Percentiles rank a stretch among this genome's conserved stretches.
These are phyloP conservation scores for Elgaria multicarinata DNA, from an alignment of 2,113 vertebrate genomes.

Conservation along the genomic window DNA sequence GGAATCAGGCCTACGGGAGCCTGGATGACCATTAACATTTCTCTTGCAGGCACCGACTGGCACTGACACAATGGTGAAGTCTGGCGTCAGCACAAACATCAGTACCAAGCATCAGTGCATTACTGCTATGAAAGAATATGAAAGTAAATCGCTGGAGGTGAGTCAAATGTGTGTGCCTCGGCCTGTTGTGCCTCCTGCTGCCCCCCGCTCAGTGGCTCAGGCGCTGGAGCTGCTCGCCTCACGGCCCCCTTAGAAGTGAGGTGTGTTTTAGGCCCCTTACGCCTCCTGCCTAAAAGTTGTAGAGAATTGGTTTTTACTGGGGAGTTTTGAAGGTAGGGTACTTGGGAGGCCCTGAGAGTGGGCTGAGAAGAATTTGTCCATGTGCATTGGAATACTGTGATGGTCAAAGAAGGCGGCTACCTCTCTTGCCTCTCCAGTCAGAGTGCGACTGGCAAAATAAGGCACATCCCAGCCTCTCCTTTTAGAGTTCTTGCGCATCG, in stretches of 20 bases:
- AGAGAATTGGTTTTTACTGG: not conserved
- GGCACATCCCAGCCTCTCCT: not conserved
- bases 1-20: rapidly evolving
- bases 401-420: no score
- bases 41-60: constrained; percentile 87
- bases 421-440: not conserved
- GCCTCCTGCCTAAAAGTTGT: not conserved
- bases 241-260: not conserved
- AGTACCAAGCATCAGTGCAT: constrained; percentile 99
- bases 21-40: not conserved
- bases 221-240: no score
- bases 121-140: constrained; percentile 98
- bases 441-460: not conserved
- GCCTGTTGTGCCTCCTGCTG: no score
- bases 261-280: not conserved
- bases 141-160: constrained; percentile 92
- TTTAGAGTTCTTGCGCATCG: not conserved
- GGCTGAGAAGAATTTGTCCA: not conserved
- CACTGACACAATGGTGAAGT: constrained; percentile 96
- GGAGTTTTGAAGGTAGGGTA: not conserved
- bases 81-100: constrained; percentile 95
- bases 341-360: not conserved
- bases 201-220: not conserved
- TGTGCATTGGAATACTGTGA: not conserved
- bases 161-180: constrained; percentile 11